Evolutionary conservation across 2,113 vertebrate species (phyloP).

Genomic region (Candoia aspera): DNA sequence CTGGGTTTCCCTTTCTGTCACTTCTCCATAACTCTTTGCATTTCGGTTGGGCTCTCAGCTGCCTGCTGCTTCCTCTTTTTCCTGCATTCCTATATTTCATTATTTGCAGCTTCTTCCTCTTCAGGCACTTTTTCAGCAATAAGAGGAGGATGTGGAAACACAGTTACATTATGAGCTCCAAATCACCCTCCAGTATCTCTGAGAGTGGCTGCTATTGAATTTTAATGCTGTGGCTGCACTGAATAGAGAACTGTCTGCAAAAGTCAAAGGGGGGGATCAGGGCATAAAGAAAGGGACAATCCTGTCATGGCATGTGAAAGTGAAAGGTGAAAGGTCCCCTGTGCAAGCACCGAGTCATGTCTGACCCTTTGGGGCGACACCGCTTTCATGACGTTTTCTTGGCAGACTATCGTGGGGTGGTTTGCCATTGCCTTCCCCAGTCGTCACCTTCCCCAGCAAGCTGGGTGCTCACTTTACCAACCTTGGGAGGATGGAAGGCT

Average conservation of each 20-base stretch:
- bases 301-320: not conserved
- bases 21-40: slow-evolving; percentile 94
- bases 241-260: slow-evolving; percentile 20
- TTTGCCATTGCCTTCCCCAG: too few species aligned
- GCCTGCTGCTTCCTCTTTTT: slow-evolving; percentile 89
- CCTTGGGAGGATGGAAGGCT: too few species aligned
- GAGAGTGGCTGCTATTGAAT: slow-evolving; percentile 54
- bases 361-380: too few species aligned
- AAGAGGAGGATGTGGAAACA: slow-evolving; percentile 89
- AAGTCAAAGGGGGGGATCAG: not conserved
- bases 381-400: too few species aligned
- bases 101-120: slow-evolving; percentile 92
- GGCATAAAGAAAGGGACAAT: not conserved
- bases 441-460: too few species aligned
- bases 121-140: slow-evolving; percentile 74
- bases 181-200: slow-evolving; percentile 55
- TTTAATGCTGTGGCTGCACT: slow-evolving; percentile 49
- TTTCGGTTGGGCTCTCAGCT: slow-evolving; percentile 86
- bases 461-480: too few species aligned
- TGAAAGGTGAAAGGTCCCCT: too few species aligned
- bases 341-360: too few species aligned
- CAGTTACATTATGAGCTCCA: slow-evolving; percentile 75
- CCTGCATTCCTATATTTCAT: slow-evolving; percentile 95
- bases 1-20: slow-evolving; percentile 94
- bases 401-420: too few species aligned